A percentile compares a stretch with the other conserved stretches of the same genome.
These are phyloP conservation scores for Copsychus sechellarum DNA, from an alignment of 2,113 vertebrate species.

Conservation along the genomic window DNA sequence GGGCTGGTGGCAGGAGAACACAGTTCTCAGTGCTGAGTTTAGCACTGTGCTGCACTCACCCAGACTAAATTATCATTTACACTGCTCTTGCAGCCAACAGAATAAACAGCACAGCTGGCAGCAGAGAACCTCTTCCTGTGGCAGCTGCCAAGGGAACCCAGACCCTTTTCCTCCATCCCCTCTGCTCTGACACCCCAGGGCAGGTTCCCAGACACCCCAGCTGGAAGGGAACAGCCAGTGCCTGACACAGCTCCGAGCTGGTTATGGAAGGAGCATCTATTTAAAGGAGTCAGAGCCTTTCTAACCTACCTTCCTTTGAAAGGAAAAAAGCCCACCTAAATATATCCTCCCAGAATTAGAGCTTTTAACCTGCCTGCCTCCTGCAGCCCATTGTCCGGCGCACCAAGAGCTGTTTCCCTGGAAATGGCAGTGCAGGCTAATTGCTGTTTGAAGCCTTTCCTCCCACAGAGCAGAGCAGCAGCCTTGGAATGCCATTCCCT, in stretches of 20 bases:
- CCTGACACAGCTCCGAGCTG: neutral
- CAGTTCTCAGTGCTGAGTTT: rapidly evolving
- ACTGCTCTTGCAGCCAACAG: neutral
- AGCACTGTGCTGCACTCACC: neutral
- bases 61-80: neutral
- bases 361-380: conserved; percentile 25
- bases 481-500: neutral
- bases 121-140: neutral
- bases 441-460: conserved; percentile 13
- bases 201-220: neutral
- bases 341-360: conserved; percentile 1
- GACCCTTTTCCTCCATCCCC: neutral
- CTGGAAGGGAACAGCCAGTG: neutral
- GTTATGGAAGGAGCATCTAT: neutral
- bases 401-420: neutral
- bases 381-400: neutral
- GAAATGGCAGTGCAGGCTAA: neutral
- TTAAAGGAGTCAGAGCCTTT: conserved; percentile 14
- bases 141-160: neutral
- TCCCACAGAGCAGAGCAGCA: neutral
- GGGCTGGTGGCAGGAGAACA: neutral
- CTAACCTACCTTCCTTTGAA: neutral
- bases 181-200: neutral
- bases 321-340: conserved; percentile 1
- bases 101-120: neutral